Conservation (phyloP, 2,113 vertebrate genomes). For the Urocolius indicus region DNA sequence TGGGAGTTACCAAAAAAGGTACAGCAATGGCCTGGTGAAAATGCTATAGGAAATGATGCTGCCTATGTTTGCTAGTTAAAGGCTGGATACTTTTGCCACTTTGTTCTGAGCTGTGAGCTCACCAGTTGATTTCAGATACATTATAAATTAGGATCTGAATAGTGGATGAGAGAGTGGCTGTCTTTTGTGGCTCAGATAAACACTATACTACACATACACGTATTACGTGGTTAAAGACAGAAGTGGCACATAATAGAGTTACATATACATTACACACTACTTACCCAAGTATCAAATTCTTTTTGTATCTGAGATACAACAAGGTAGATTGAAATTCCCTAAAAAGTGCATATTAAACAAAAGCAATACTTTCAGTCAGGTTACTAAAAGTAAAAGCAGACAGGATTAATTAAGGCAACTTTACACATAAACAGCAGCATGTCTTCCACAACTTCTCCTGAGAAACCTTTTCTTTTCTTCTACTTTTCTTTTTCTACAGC, state of each 20-base stretch:
- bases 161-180: background rate
- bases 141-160: background rate
- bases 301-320: background rate
- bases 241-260: background rate
- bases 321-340: background rate
- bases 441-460: background rate
- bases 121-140: background rate
- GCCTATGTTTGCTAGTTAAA: background rate
- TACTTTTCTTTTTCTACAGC: background rate
- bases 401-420: background rate
- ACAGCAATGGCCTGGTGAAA: background rate
- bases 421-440: background rate
- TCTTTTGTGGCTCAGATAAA: background rate
- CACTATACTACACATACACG: background rate
- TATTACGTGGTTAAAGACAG: no score
- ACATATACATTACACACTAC: background rate
- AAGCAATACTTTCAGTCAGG: background rate
- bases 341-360: background rate
- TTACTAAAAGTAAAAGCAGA: background rate
- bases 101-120: background rate
- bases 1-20: background rate
- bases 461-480: background rate
- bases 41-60: background rate
- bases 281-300: background rate
- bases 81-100: background rate